Evolutionary conservation across 1,140 invertebrate genomes (phyloP).

Genomic region (Drosophila dunni): DNA sequence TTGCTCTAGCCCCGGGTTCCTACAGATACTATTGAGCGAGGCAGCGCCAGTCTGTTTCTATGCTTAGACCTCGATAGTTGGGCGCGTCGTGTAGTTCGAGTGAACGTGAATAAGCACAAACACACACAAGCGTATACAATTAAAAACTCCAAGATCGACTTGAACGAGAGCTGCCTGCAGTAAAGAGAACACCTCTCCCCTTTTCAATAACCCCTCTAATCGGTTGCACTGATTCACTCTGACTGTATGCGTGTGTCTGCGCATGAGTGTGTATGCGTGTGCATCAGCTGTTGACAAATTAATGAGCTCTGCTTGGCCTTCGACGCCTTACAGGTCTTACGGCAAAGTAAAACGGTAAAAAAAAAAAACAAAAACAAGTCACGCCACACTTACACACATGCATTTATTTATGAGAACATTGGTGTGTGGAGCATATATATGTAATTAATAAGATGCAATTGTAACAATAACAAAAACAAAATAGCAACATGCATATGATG

Average conservation of each 20-base stretch:
- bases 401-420: conserved; percentile 16
- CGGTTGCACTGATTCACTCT: conserved; percentile 1
- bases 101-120: conserved; percentile 7
- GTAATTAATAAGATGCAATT: conserved; percentile 42
- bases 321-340: conserved; percentile 31
- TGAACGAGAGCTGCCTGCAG: conserved; percentile 3
- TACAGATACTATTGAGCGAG: conserved; percentile 48
- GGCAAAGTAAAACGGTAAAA: conserved; percentile 55
- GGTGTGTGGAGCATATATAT: conserved; percentile 3
- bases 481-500: conserved; percentile 22
- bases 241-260: conserved; percentile 6
- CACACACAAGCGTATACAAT: background rate
- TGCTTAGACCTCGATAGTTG: conserved; percentile 66
- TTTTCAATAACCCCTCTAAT: conserved; percentile 10
- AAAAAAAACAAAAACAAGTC: conserved; percentile 40
- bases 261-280: conserved; percentile 26
- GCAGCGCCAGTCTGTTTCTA: conserved; percentile 56
- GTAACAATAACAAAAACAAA: conserved; percentile 26
- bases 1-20: conserved; percentile 40
- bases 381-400: conserved; percentile 20
- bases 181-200: background rate
- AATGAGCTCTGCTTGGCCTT: conserved; percentile 42
- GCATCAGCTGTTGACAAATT: conserved; percentile 47
- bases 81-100: conserved; percentile 38
- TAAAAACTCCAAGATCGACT: conserved; percentile 49